Base-by-base conservation (phyloP, 1,140 invertebrate species). In the Maniola jurtina region DNA sequence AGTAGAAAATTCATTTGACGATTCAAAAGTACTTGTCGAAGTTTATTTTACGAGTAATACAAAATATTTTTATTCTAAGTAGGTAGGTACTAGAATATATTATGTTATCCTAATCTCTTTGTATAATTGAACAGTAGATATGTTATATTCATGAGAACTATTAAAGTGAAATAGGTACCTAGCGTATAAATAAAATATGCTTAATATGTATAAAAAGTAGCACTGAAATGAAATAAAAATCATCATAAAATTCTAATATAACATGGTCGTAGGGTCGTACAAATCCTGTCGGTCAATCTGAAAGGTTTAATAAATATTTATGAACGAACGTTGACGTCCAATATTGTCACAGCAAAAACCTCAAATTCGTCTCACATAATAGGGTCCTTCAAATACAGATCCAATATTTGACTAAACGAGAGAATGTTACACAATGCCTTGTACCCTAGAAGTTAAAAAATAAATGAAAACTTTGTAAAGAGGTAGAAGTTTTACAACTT, bases 291-390 rank as follows among this genome's bases (percentile, higher is more conserved):
- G 52, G 33, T 55, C 52, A 55, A 55, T 55, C 34, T 55, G 52
- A 13, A 45, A 55, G 52, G 15, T 34, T 55, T 55, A 34, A 55
- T 55, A 55, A 55, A 55, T 55, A 55, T 55, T 55, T 55, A 55
- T 55, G 33, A 55, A 54, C 50, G 34, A 36, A 55, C 52, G 52
- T 16, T 55, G 52, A 55, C 52, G 34, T 55, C 52, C 52, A 55
- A 55, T 55, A 55, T n/a, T 5, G 52, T 33, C 13, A 34, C 25
- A 34, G 11, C 33, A 16, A 52, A 52, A 33, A 8, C 48, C 34
- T 55, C 8, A 55, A 33, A 55, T 55, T 35, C 16, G 16, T 16
- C 40, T 7, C 8, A 50, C 48, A 50, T 50, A 15, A 50, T 25
- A 50, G 7, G 15, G 48, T 50, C 14, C 7, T 7, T 50, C 48